These are phyloP conservation scores for Shargacucullia verbasci DNA, from an alignment of 2,888 invertebrate genomes.

Conservation along the genomic window DNA sequence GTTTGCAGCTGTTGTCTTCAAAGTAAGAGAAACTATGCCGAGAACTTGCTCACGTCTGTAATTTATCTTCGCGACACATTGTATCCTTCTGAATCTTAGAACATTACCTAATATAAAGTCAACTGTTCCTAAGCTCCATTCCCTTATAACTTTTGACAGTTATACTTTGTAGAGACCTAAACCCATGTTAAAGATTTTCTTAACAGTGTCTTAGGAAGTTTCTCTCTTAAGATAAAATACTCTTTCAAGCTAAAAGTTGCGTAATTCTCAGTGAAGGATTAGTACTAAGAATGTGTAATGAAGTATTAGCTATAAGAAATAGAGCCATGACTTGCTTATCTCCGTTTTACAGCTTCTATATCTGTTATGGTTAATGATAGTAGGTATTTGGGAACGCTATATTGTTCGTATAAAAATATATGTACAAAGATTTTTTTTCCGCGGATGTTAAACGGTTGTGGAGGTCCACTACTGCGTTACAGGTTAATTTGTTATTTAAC, in stretches of 20 bases:
- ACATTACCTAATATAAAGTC: slow-evolving; percentile 2
- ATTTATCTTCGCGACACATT: slow-evolving; percentile 32
- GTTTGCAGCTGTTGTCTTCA: slow-evolving; percentile 32
- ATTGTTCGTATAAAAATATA: no score
- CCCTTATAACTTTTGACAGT: slow-evolving; percentile 5
- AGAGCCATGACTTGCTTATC: no score
- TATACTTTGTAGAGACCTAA: background rate
- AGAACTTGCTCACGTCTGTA: slow-evolving; percentile 14
- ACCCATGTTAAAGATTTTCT: background rate
- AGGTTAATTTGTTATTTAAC: no score
- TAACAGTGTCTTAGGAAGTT: background rate
- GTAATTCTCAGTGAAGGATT: no score
- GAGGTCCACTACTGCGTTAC: no score
- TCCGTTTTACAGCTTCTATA: no score
- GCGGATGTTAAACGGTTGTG: no score
- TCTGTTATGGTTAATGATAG: no score
- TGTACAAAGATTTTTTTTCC: no score
- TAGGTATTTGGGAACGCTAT: no score
- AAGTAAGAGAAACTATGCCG: slow-evolving; percentile 18
- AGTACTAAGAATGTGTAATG: no score
- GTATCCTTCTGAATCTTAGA: background rate
- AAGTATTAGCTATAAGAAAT: no score
- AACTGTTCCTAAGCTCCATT: background rate
- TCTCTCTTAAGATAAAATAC: background rate
- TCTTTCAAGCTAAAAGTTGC: background rate